phyloP scores from a whole-genome alignment of 2,797 vertebrate genomes.

The Anisognathus igniventris region DNA sequence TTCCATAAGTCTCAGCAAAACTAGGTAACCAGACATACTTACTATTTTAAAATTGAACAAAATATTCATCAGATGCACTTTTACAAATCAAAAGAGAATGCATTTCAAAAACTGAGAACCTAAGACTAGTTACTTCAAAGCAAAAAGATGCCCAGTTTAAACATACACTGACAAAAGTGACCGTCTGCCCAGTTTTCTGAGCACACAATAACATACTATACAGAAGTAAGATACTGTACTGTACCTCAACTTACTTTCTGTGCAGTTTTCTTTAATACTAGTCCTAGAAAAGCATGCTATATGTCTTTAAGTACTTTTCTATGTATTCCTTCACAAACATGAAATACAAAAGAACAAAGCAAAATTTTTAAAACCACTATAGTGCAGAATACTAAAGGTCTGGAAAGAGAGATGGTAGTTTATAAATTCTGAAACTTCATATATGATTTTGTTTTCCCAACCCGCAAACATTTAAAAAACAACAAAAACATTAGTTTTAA shows the following conservation, averaged over 20 bases:
- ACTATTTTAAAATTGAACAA: background rate
- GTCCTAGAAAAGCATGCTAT: background rate
- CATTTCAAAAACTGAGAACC: background rate
- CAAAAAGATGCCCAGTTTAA: background rate
- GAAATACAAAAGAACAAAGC: background rate
- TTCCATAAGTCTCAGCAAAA: background rate
- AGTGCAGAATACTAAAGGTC: background rate
- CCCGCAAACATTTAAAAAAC: background rate
- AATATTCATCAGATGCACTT: accelerated
- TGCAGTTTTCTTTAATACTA: background rate
- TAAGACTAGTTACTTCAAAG: background rate
- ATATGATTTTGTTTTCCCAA: background rate
- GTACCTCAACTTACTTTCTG: background rate
- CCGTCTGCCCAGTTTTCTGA: background rate
- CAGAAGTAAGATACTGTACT: background rate
- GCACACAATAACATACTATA: background rate
- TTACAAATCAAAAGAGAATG: background rate
- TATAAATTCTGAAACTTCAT: background rate
- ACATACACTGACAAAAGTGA: background rate
- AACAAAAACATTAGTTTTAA: background rate
- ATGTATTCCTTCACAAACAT: background rate
- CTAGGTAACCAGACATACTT: background rate
- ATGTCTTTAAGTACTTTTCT: background rate
- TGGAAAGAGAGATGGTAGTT: background rate
- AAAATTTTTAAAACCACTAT: background rate